Evolutionary conservation across 2,797 vertebrate species (phyloP), one percentile per base, ranked within the genome.

Genomic region (Oreochromis grahami): DNA sequence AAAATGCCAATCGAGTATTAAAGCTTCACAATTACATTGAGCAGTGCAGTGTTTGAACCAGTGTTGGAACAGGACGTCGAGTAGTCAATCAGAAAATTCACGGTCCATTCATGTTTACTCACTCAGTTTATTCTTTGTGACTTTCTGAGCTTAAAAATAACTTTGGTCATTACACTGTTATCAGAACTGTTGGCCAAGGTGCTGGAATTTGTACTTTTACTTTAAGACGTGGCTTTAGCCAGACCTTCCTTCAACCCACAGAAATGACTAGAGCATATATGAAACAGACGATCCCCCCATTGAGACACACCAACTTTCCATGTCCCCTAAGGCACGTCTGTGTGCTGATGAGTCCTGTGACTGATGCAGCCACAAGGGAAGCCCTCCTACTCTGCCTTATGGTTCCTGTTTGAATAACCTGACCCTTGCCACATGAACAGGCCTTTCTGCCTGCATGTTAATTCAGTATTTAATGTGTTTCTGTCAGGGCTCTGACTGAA

Each of bases 301-400:
- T 55, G 86, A 77, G 76, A 83, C 84, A 80, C 17, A 70, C 77
- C 78, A 52, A 53, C 80, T 78, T 77, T 72, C 24, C 38, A 7
- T 17, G 77, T 65, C 32, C 52, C 19, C 34, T 74, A 7, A 56
- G 32, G 87, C 83, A 51, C 5, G 19, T 82, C 76, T 83, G 81
- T 34, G 38, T 53, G 86, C 77, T 41, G 77, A 82, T 79, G 60
- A 88, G 45, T 76, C 32, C 13, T 50, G 32, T 77, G 86, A 85
- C 77, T 38, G 41, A 24, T 3, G 45, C 52, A 24, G 29, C 6
- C 6, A 76, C 5, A 32, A 45, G 15, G 52, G n/a, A 70, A 78
- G 63, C 41, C 83, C 41, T 85, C 91, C 91, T 32, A 79, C 91
- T 88, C 90, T 70, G 83, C 90, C 86, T 84, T 78, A 88, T 88